A percentile compares a stretch with the other conserved stretches of the same genome.
These are phyloP conservation scores for Varanus salvator DNA, from an alignment of 2,113 vertebrate species.

Conservation along the genomic window DNA sequence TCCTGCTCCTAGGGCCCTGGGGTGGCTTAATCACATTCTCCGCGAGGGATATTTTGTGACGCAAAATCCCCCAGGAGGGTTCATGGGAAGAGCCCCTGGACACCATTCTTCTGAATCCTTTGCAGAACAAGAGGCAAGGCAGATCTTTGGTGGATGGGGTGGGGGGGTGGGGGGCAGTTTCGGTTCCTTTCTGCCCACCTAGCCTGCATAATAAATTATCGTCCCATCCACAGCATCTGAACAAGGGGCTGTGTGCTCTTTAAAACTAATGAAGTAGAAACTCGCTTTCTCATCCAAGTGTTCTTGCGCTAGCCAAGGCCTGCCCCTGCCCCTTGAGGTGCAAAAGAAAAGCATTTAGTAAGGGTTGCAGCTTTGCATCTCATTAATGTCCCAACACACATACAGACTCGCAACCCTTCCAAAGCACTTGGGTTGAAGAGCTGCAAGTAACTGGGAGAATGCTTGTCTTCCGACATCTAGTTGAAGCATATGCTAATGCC, in stretches of 20 bases:
- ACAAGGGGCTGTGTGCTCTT: background rate
- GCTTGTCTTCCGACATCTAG: background rate
- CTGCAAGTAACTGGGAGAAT: background rate
- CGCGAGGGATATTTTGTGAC: no score
- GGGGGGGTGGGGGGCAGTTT: background rate
- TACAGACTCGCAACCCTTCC: no score
- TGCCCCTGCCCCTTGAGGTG: background rate
- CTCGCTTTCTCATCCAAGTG: background rate
- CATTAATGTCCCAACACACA: background rate
- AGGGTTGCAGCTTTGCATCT: background rate
- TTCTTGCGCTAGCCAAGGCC: background rate
- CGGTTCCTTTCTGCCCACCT: background rate
- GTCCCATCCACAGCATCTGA: background rate
- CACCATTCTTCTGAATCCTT: background rate
- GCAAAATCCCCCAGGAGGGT: background rate
- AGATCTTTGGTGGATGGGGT: background rate
- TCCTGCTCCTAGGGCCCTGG: background rate
- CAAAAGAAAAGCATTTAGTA: conserved; percentile 5
- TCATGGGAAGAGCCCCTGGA: background rate
- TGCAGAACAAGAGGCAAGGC: background rate
- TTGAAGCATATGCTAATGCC: background rate
- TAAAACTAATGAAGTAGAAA: background rate
- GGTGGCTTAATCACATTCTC: background rate
- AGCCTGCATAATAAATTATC: background rate
- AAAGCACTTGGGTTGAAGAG: no score